These are phyloP conservation scores for Ameiurus melas DNA, from an alignment of 2,113 vertebrate genomes.

Conservation along the genomic window DNA sequence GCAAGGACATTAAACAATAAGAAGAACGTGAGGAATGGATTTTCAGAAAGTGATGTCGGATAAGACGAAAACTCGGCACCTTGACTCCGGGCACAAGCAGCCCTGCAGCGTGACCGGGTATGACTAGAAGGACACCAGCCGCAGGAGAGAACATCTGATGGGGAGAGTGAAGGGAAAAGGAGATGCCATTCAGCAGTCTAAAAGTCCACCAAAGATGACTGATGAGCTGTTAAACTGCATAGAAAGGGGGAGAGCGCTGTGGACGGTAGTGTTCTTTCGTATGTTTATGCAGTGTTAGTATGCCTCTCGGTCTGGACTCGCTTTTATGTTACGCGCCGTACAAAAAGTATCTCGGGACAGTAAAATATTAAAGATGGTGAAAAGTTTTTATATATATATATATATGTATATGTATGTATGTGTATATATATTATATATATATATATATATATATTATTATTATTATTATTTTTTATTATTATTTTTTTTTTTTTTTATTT, in stretches of 20 bases:
- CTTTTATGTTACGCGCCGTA: background rate
- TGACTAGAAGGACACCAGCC: slow-evolving; percentile 17
- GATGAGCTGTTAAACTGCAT: slow-evolving; percentile 54
- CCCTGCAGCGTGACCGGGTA: slow-evolving; percentile 20
- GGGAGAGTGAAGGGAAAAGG: slow-evolving; percentile 46
- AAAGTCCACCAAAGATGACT: slow-evolving; percentile 58
- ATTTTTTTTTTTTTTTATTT: too few species aligned
- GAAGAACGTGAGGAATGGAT: slow-evolving; percentile 36
- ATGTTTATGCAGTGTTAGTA: background rate
- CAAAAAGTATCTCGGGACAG: background rate
- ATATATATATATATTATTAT: too few species aligned
- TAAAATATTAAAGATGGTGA: background rate
- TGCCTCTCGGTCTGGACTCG: background rate
- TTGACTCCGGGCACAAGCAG: slow-evolving; percentile 12
- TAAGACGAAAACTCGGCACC: slow-evolving; percentile 10
- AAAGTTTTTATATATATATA: background rate
- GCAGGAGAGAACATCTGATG: slow-evolving; percentile 47
- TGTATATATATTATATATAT: background rate
- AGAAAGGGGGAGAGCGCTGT: slow-evolving; percentile 52
- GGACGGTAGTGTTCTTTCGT: slow-evolving; percentile 45
- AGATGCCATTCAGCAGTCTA: slow-evolving; percentile 43
- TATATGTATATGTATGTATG: background rate
- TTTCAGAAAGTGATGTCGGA: slow-evolving; percentile 17
- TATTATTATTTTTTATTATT: too few species aligned
- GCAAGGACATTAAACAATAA: slow-evolving; percentile 50